Percentiles rank a stretch among this genome's conserved stretches.
Conservation (phyloP, 2,888 invertebrate species). For the Ormyrus thymus region DNA sequence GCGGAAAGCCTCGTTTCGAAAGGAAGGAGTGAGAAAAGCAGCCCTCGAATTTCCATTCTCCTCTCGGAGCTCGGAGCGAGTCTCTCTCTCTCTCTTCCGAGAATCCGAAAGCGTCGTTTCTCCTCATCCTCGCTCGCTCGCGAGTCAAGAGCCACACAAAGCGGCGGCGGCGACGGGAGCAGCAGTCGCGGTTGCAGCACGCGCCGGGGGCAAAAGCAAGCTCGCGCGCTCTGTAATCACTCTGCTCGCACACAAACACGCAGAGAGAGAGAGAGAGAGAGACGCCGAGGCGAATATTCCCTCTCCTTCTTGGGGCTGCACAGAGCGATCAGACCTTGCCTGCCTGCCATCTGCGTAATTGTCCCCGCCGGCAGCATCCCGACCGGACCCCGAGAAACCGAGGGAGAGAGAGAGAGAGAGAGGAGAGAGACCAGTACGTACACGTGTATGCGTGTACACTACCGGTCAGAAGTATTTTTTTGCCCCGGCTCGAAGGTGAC, state of each 20-base stretch:
- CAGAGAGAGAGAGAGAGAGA: background rate
- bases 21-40: no score
- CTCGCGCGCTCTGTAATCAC: conserved; percentile 71
- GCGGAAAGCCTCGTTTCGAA: no score
- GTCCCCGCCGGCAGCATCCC: conserved; percentile 74
- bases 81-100: no score
- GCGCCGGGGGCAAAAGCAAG: conserved; percentile 72
- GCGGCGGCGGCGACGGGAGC: conserved; percentile 54
- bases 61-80: no score
- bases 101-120: background rate
- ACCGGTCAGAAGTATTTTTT: conserved; percentile 40
- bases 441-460: conserved; percentile 20
- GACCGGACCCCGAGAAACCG: conserved; percentile 14
- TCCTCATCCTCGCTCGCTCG: background rate
- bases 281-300: conserved; percentile 1
- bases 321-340: conserved; percentile 58
- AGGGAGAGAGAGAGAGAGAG: conserved; percentile 11
- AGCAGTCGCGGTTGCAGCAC: conserved; percentile 63
- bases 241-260: conserved; percentile 59
- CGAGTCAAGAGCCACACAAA: conserved; percentile 37
- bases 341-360: conserved; percentile 74
- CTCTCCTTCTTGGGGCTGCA: conserved; percentile 22
- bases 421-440: background rate
- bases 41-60: no score
- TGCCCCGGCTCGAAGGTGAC: background rate